Evolutionary conservation across 2,113 vertebrate species (phyloP).

Genomic region (Triplophysa siluroides): DNA sequence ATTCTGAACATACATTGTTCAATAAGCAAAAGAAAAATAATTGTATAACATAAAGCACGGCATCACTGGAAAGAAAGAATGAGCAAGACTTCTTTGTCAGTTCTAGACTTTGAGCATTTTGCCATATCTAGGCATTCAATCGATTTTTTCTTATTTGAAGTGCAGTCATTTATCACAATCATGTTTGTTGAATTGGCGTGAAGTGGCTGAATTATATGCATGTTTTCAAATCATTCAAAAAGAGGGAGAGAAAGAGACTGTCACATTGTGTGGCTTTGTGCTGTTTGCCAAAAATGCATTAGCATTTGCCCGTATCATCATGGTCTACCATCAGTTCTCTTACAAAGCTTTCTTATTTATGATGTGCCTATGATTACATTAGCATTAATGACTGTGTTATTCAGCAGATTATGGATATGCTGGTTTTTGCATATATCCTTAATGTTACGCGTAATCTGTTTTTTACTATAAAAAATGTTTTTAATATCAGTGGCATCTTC

Average conservation of each 20-base stretch:
- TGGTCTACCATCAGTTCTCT: neutral
- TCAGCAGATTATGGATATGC: neutral
- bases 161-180: slow-evolving; percentile 9
- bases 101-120: neutral
- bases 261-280: neutral
- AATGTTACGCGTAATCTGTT: neutral
- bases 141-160: neutral
- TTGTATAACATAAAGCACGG: neutral
- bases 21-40: slow-evolving; percentile 27
- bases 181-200: neutral
- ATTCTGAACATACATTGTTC: slow-evolving; percentile 51
- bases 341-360: neutral
- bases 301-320: neutral
- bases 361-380: neutral
- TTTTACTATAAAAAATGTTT: neutral
- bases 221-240: neutral
- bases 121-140: slow-evolving; percentile 17
- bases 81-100: slow-evolving; percentile 1
- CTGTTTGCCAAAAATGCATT: neutral
- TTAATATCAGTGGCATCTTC: neutral
- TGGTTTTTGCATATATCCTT: neutral
- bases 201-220: neutral
- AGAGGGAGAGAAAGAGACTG: slow-evolving; percentile 1
- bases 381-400: neutral
- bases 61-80: neutral